Percentiles rank a stretch among this genome's conserved stretches.
phyloP scores from a whole-genome alignment of 2,797 vertebrate genomes.

The Mallotus villosus region DNA sequence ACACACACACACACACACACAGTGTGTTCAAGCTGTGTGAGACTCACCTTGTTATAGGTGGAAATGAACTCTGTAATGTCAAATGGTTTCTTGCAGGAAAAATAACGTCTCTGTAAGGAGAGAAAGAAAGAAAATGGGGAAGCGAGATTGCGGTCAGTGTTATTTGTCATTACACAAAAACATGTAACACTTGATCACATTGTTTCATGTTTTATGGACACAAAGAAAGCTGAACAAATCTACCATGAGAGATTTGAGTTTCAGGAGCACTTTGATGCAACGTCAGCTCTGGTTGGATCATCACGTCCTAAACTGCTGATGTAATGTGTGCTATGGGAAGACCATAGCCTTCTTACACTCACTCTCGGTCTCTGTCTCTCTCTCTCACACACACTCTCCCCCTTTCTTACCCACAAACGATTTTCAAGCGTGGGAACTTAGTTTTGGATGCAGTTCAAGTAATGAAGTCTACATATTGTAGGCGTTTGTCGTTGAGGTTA shows the following conservation, averaged over 20 bases:
- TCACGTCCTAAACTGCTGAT: neutral
- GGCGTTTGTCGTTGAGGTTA: neutral
- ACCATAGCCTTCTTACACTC: neutral
- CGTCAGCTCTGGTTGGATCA: neutral
- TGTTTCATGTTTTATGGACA: neutral
- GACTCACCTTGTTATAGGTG: conserved; percentile 77
- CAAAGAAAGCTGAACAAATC: neutral
- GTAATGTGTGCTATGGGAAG: neutral
- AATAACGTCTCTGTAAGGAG: conserved; percentile 69
- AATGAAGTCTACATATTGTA: neutral
- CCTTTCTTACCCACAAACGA: neutral
- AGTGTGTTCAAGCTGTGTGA: too few species aligned
- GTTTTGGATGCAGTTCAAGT: neutral
- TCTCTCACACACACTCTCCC: neutral
- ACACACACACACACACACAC: neutral
- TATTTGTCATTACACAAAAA: neutral
- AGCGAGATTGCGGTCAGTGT: neutral
- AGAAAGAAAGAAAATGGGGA: neutral
- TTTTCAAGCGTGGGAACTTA: neutral
- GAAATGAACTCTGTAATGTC: conserved; percentile 76
- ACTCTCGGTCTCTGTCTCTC: neutral
- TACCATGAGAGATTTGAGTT: neutral
- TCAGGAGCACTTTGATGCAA: neutral
- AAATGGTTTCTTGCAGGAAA: conserved; percentile 82
- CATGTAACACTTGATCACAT: too few species aligned